These are phyloP conservation scores for Epinephelus fuscoguttatus DNA, from an alignment of 2,113 vertebrate species.

Conservation along the genomic window DNA sequence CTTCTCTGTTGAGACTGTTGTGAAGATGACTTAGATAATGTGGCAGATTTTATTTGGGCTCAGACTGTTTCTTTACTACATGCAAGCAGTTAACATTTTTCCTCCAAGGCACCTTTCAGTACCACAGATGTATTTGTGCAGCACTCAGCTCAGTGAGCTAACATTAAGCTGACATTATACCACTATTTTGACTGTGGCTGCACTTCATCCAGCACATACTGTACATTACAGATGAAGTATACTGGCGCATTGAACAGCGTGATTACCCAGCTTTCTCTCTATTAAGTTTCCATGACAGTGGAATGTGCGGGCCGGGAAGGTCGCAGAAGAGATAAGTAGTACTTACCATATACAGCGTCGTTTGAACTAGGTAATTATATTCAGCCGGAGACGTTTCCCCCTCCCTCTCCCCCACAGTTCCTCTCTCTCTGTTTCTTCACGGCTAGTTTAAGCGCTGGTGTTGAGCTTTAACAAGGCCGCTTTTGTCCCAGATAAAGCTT, in stretches of 20 bases:
- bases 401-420: slow-evolving; percentile 40
- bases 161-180: slow-evolving; percentile 2
- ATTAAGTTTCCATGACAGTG: slow-evolving; percentile 72
- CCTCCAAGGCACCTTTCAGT: neutral
- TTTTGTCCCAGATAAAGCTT: slow-evolving; percentile 78
- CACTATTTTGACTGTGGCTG: slow-evolving; percentile 3
- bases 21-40: slow-evolving; percentile 8
- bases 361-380: slow-evolving; percentile 78
- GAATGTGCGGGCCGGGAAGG: slow-evolving; percentile 64
- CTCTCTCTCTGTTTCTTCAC: slow-evolving; percentile 60
- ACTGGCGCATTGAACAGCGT: neutral
- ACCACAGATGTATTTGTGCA: neutral
- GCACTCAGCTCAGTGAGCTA: slow-evolving; percentile 4
- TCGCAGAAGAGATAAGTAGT: slow-evolving; percentile 74
- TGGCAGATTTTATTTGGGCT: neutral
- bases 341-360: slow-evolving; percentile 74
- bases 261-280: slow-evolving; percentile 54
- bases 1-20: slow-evolving; percentile 4
- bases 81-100: neutral
- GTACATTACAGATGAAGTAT: slow-evolving; percentile 25
- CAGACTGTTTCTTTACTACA: neutral
- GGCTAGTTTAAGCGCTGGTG: slow-evolving; percentile 69
- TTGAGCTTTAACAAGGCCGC: slow-evolving; percentile 76
- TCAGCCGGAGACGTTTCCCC: slow-evolving; percentile 66
- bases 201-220: slow-evolving; percentile 1